Evolutionary conservation across 2,113 vertebrate species (phyloP), one percentile per base, ranked within the genome.

Genomic region (Oryzias woworae): DNA sequence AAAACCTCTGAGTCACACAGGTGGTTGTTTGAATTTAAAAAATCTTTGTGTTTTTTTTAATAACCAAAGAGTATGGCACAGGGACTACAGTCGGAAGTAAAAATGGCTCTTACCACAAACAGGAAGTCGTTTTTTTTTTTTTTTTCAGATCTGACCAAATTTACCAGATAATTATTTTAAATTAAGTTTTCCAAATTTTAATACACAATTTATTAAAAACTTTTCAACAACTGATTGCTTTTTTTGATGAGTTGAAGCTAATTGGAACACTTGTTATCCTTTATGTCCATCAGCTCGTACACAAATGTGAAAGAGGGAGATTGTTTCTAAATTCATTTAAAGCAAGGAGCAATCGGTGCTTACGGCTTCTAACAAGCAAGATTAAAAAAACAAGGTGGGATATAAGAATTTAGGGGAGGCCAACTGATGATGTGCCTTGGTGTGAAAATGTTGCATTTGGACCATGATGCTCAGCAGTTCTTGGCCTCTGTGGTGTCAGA

Each of bases 381-480:
- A 57, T 6, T 0, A 31, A 53, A 0, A 8, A 41, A 22, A 4
- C 50, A 7, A 24, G 36, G 31, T 10, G 8, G 36, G 36, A 36
- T 36, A 10, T 36, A 36, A 36, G 36, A 36, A 12, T 36, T 28
- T 28, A 28, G 20, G 42, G n/a, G 13, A 42, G 51, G 50, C 0
- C 20, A 49, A 46, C 2, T 42, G 28, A 51, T 46, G 44, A 75
- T 3, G 74, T 84, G 82, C 82, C 80, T 86, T 73, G 36, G 56
- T 62, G 61, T 77, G 54, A 26, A 51, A 44, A 50, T 31, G 14
- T 16, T 22, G 68, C 6, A 12, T 23, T 43, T 23, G 36, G 61
- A 58, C 44, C 4, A 1, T 18, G 14, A 79, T 51, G 66, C 58
- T 53, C 58, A 53, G 5, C 5, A 44, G 57, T 53, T 50, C 53